These are phyloP conservation scores for Tridacna gigas DNA, from an alignment of 2,888 invertebrate genomes.

Conservation along the genomic window DNA sequence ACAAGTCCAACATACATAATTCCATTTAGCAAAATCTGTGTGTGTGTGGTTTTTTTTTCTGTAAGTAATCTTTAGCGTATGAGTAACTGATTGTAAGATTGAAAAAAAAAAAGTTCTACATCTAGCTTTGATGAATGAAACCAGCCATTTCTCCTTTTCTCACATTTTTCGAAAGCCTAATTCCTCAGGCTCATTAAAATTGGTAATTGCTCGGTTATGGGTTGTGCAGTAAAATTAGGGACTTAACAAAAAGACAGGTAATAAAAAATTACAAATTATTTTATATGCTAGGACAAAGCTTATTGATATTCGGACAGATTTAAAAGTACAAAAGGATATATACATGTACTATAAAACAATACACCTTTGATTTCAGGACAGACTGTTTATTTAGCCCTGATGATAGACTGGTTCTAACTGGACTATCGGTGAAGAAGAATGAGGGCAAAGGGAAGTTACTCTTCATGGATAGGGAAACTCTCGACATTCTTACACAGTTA, in stretches of 20 bases:
- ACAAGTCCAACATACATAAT: not conserved
- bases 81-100: not conserved
- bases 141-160: no score
- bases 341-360: not conserved
- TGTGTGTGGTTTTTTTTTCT: no score
- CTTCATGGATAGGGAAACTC: slow-evolving; percentile 92
- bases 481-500: slow-evolving; percentile 90
- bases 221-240: no score
- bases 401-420: slow-evolving; percentile 94
- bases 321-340: not conserved
- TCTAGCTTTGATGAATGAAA: not conserved
- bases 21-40: not conserved
- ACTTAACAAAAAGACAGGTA: no score
- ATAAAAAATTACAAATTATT: no score
- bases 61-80: not conserved
- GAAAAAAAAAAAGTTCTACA: not conserved
- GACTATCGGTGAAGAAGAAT: slow-evolving; percentile 90
- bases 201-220: no score
- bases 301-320: no score
- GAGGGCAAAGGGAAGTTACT: slow-evolving; percentile 86
- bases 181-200: no score
- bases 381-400: slow-evolving; percentile 94
- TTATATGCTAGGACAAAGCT: no score
- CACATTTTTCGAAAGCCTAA: no score
- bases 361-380: slow-evolving; percentile 84